Evolutionary conservation across 2,888 invertebrate genomes (phyloP).

Genomic region (Agrochola circellaris): DNA sequence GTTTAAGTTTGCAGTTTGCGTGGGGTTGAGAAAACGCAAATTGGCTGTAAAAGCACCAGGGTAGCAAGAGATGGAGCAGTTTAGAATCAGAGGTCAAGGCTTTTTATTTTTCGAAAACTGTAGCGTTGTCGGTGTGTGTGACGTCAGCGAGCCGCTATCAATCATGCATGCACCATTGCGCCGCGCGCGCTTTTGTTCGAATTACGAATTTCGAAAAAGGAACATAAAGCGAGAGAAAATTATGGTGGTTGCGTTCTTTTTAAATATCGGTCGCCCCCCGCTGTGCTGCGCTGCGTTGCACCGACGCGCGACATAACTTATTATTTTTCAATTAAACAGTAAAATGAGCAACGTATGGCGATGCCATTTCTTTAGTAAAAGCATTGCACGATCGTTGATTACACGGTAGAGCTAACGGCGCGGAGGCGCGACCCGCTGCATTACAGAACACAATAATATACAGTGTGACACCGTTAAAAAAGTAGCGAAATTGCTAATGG

Average conservation of each 20-base stretch:
- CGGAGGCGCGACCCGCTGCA: constrained; percentile 57
- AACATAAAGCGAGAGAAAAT: constrained; percentile 84
- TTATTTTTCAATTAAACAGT: constrained; percentile 85
- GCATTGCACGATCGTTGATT: constrained; percentile 55
- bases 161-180: constrained; percentile 90
- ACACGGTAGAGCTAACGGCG: constrained; percentile 26
- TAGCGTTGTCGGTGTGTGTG: constrained; percentile 77
- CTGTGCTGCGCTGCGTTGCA: constrained; percentile 75
- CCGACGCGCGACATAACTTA: constrained; percentile 74
- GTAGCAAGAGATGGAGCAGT: constrained; percentile 66
- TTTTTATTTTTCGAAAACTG: constrained; percentile 82
- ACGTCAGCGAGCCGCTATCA: constrained; percentile 88
- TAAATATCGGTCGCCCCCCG: constrained; percentile 82
- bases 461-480: constrained; percentile 90
- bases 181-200: constrained; percentile 88
- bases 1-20: constrained; percentile 74
- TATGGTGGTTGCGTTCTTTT: constrained; percentile 87
- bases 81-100: constrained; percentile 84
- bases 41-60: constrained; percentile 75
- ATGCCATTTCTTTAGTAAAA: constrained; percentile 53
- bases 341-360: constrained; percentile 78
- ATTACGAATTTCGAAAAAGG: constrained; percentile 89
- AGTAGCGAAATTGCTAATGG: constrained; percentile 91
- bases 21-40: constrained; percentile 78
- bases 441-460: constrained; percentile 77